These are phyloP conservation scores for Drosophila pullipes DNA, from an alignment of 2,888 invertebrate species.

Conservation along the genomic window DNA sequence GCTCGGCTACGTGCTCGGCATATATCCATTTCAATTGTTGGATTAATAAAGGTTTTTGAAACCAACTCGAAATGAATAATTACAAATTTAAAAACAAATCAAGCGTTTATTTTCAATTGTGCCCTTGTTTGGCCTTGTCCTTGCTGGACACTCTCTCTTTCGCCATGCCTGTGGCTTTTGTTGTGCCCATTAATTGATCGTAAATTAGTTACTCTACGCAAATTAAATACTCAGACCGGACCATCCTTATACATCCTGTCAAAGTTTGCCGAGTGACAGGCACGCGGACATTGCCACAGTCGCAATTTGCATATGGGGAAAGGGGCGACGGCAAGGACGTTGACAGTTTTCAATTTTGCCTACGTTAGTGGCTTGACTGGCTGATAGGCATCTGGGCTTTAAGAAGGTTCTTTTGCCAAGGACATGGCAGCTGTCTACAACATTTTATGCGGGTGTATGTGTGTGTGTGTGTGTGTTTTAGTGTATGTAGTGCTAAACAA, in stretches of 20 bases:
- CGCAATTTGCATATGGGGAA: conserved; percentile 31
- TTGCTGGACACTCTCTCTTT: background rate
- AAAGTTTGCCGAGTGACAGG: conserved; percentile 11
- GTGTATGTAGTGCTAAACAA: conserved; percentile 46
- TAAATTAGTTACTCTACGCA: conserved; percentile 56
- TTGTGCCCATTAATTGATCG: conserved; percentile 45
- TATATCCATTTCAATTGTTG: conserved; percentile 49
- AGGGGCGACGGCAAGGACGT: background rate
- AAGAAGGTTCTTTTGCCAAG: conserved; percentile 54
- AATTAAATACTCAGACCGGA: conserved; percentile 46
- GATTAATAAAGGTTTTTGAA: conserved; percentile 27
- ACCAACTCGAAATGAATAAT: conserved; percentile 49
- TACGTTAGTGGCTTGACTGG: conserved; percentile 10
- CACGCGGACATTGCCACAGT: conserved; percentile 21
- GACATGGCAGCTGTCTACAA: conserved; percentile 47
- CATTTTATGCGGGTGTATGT: conserved; percentile 22
- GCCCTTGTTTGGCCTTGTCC: background rate
- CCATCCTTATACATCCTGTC: conserved; percentile 7
- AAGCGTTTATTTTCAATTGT: background rate
- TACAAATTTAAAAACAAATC: conserved; percentile 9
- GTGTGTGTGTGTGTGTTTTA: conserved; percentile 14
- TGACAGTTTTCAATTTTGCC: conserved; percentile 47
- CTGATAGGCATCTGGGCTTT: conserved; percentile 47
- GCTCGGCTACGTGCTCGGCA: conserved; percentile 44
- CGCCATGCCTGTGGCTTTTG: background rate